A percentile compares a stretch with the other conserved stretches of the same genome.
These are phyloP conservation scores for Propsilocerus akamusi DNA, from an alignment of 1,140 invertebrate genomes.

Conservation along the genomic window DNA sequence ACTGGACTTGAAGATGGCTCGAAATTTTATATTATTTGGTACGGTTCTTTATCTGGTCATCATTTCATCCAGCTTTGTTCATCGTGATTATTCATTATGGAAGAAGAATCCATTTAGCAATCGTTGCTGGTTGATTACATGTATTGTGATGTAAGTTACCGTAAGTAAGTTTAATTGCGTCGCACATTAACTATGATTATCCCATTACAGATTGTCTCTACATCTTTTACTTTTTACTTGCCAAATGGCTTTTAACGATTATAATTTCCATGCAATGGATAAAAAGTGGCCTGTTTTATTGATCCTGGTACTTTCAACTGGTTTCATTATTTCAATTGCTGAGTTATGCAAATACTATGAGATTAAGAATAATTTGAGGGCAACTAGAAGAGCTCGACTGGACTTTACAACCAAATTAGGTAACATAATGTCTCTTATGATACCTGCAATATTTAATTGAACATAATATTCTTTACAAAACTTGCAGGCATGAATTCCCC, in stretches of 20 bases:
- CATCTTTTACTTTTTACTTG: background rate
- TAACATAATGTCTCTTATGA: too few relatives aligned
- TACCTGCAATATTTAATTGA: too few relatives aligned
- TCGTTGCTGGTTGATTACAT: conserved; percentile 49
- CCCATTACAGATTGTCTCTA: conserved; percentile 8
- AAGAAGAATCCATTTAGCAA: conserved; percentile 66
- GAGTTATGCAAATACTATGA: conserved; percentile 83
- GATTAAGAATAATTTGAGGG: conserved; percentile 74
- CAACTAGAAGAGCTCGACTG: conserved; percentile 78
- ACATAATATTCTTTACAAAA: too few relatives aligned
- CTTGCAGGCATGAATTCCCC: conserved; percentile 99
- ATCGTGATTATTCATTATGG: conserved; percentile 74
- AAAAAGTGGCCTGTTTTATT: conserved; percentile 15
- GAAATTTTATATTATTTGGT: conserved; percentile 51
- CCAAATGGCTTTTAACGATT: conserved; percentile 12
- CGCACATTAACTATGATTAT: too few relatives aligned
- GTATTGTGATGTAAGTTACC: conserved; percentile 59
- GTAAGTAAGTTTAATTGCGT: too few relatives aligned
- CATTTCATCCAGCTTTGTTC: conserved; percentile 78
- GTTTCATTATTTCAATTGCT: conserved; percentile 54
- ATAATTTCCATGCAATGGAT: conserved; percentile 9
- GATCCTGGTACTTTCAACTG: conserved; percentile 36
- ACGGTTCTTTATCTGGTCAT: conserved; percentile 59
- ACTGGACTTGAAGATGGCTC: conserved; percentile 31
- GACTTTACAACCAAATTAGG: conserved; percentile 96